Percentiles rank a stretch among this genome's conserved stretches.
phyloP scores from a whole-genome alignment of 2,113 vertebrate species.

The Phalacrocorax carbo region DNA sequence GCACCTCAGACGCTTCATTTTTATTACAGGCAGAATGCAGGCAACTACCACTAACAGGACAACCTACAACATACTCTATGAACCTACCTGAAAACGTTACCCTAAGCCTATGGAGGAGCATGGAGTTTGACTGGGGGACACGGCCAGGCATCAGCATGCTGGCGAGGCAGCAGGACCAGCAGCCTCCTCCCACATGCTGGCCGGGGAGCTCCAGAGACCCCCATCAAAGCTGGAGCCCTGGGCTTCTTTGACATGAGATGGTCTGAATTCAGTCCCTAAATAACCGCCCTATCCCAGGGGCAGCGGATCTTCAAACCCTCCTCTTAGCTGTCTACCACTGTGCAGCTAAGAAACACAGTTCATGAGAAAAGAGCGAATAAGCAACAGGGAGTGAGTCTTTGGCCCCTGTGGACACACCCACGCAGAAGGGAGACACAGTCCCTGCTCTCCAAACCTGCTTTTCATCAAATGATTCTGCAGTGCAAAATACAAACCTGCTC shows the following conservation, averaged over 20 bases:
- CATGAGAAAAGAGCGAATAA: background rate
- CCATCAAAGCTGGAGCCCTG: background rate
- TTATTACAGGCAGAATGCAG: background rate
- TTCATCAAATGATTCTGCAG: background rate
- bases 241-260: background rate
- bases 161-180: background rate
- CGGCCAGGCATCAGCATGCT: fast-evolving
- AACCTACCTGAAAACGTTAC: background rate
- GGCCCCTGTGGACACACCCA: background rate
- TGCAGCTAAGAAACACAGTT: background rate
- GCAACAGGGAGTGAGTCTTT: background rate
- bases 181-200: fast-evolving
- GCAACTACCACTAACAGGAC: background rate
- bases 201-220: background rate
- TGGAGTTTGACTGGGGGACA: background rate
- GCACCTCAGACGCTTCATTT: background rate
- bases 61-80: background rate
- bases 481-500: background rate
- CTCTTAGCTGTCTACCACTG: fast-evolving
- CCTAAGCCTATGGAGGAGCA: background rate
- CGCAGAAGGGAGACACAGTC: background rate
- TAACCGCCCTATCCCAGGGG: background rate
- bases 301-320: background rate
- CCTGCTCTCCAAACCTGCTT: background rate
- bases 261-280: background rate